Percentiles rank a stretch among this genome's conserved stretches.
phyloP scores from a whole-genome alignment of 2,113 vertebrate genomes.

The Seriola rivoliana region DNA sequence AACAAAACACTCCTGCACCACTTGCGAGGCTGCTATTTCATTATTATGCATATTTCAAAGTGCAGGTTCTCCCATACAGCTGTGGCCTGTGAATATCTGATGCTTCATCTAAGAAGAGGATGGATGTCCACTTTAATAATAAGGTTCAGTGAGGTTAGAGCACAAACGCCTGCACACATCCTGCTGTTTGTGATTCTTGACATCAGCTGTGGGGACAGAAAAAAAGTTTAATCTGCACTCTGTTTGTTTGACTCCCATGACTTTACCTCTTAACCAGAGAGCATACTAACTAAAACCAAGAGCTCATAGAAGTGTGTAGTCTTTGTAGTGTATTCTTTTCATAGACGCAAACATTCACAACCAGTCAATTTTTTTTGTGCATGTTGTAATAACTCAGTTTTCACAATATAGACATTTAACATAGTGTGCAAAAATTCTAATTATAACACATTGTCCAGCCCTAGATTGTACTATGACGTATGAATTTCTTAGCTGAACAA shows the following conservation, averaged over 20 bases:
- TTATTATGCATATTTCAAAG: constrained; percentile 1
- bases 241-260: neutral
- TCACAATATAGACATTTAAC: too few relatives aligned
- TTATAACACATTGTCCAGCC: too few relatives aligned
- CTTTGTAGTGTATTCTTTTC: too few relatives aligned
- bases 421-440: too few relatives aligned
- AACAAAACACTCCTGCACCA: neutral
- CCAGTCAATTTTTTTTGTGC: too few relatives aligned
- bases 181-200: constrained; percentile 26
- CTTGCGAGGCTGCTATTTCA: constrained; percentile 14
- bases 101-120: constrained; percentile 4
- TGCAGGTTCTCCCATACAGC: neutral
- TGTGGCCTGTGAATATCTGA: neutral
- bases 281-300: neutral
- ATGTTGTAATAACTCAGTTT: too few relatives aligned
- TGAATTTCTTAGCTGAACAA: too few relatives aligned
- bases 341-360: neutral
- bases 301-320: neutral
- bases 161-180: constrained; percentile 23
- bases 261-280: neutral
- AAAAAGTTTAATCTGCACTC: neutral
- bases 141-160: constrained; percentile 18
- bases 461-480: too few relatives aligned
- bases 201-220: neutral
- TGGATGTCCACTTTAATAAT: constrained; percentile 9